These are phyloP conservation scores for Mus pahari DNA, from an alignment of 2,113 vertebrate species.

Conservation along the genomic window DNA sequence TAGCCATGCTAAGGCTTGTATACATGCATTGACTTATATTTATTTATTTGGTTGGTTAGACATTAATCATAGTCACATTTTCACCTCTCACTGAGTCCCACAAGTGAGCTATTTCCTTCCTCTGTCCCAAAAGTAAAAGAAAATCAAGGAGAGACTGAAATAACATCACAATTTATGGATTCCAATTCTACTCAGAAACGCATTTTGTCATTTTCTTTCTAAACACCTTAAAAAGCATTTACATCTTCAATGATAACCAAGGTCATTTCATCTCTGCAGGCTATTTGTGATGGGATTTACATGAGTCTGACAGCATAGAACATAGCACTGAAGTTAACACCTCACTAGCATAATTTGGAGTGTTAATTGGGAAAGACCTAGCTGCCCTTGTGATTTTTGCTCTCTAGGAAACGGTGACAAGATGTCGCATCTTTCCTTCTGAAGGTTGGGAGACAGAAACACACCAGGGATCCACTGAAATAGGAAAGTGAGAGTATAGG, in stretches of 20 bases:
- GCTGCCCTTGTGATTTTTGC: conserved; percentile 69
- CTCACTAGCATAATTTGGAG: conserved; percentile 80
- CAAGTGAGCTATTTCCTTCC: not conserved
- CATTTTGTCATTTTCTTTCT: conserved; percentile 60
- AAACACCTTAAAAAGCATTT: conserved; percentile 76
- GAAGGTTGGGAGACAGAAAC: not conserved
- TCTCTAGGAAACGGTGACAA: conserved; percentile 56
- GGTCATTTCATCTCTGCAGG: conserved; percentile 70
- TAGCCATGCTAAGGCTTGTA: not conserved
- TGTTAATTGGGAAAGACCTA: conserved; percentile 83
- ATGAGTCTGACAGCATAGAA: conserved; percentile 67
- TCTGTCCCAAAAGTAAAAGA: not conserved
- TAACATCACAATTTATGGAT: conserved; percentile 6
- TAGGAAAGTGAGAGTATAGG: not conserved
- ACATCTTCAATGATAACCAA: conserved; percentile 76
- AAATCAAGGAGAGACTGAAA: not conserved
- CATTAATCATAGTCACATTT: not conserved
- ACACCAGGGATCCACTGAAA: accelerated
- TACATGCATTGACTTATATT: not conserved
- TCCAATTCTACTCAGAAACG: conserved; percentile 53
- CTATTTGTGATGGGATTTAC: conserved; percentile 76
- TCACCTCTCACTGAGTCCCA: conserved; percentile 10
- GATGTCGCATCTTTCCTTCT: not conserved
- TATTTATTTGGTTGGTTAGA: not conserved
- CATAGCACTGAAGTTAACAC: conserved; percentile 59